Evolutionary conservation across 2,113 vertebrate species (phyloP), one percentile per base, ranked within the genome.

Genomic region (Psephotus haematonotus): DNA sequence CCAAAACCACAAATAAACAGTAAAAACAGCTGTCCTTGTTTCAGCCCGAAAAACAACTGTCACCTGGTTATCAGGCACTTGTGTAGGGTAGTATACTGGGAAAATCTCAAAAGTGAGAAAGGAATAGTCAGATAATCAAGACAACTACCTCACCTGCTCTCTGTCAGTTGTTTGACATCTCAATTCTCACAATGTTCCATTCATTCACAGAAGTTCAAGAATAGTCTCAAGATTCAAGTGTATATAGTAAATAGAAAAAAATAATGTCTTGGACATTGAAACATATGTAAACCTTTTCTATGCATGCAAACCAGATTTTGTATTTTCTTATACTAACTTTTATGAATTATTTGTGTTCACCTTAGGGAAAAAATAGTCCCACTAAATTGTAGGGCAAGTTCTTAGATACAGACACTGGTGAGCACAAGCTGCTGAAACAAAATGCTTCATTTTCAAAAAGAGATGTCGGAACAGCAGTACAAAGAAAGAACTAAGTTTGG

Each of bases 191-290:
- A 71, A 43, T n/a, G 3, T 3, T 81, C 3, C 17, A 18, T 52
- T 70, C 23, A 82, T 22, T 29, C 27, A 59, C 17, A 55, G 39
- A 84, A 31, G 2, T 9, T 31, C 23, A 80, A 77, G 24, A 72
- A 55, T 3, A 84, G 23, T 15, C 14, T 47, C 19, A 59, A 47
- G 8, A 63, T 35, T 57, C 1, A 3, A 44, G 5, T 19, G 8
- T 44, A 68, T 29, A 35, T 17, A 35, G 16, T 3, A 78, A 82
- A 80, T 6, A 31, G 13, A 78, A 81, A 72, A 60, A 77, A 35
- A 13, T 0, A 71, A 20, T 31, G 0, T n/a, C 17, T 41, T 24
- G 17, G 13, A 0, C 10, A 37, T 2, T 22, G 44, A 82, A 94
- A 69, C 0, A 11, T 33, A 33, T 5, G 3, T 5, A 78, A 89